A percentile compares a stretch with the other conserved stretches of the same genome.
Evolutionary conservation across 2,888 invertebrate genomes (phyloP).

Genomic region (Ophion slaviceki): DNA sequence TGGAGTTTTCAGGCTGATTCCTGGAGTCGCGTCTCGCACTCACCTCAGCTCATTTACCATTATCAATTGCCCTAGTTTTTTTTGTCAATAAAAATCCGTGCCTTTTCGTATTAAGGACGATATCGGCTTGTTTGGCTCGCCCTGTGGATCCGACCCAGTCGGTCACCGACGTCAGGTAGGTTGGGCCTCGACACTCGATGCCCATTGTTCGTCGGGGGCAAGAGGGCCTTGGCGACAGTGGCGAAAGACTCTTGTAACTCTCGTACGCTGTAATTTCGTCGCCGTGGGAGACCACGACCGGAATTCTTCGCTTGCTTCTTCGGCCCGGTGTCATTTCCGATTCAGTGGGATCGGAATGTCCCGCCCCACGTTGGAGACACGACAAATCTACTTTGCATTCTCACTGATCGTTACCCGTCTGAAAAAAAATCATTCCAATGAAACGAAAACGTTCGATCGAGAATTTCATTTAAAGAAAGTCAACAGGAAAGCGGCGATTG

Average conservation of each 20-base stretch:
- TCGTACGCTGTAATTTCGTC: constrained; percentile 49
- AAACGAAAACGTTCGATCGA: background rate
- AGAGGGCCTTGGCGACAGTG: constrained; percentile 51
- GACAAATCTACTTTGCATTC: background rate
- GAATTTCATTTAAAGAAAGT: too few relatives aligned
- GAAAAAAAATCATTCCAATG: background rate
- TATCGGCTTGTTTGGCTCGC: constrained; percentile 33
- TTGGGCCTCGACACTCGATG: constrained; percentile 52
- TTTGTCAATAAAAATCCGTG: constrained; percentile 7
- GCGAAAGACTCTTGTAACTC: constrained; percentile 35
- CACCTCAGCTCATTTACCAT: too few relatives aligned
- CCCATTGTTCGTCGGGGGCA: constrained; percentile 45
- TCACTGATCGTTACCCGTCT: background rate
- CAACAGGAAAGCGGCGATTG: too few relatives aligned
- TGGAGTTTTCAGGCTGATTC: too few relatives aligned
- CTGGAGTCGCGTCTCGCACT: too few relatives aligned
- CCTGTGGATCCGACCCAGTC: constrained; percentile 36
- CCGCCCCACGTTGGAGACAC: background rate
- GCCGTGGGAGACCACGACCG: constrained; percentile 15
- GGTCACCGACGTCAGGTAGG: constrained; percentile 58
- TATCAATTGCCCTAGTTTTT: background rate
- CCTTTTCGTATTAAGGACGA: constrained; percentile 23
- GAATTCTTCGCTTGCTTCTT: background rate
- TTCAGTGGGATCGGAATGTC: background rate
- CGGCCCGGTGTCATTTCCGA: background rate